phyloP scores from a whole-genome alignment of 2,797 vertebrate species.

The Phoeniculus purpureus region DNA sequence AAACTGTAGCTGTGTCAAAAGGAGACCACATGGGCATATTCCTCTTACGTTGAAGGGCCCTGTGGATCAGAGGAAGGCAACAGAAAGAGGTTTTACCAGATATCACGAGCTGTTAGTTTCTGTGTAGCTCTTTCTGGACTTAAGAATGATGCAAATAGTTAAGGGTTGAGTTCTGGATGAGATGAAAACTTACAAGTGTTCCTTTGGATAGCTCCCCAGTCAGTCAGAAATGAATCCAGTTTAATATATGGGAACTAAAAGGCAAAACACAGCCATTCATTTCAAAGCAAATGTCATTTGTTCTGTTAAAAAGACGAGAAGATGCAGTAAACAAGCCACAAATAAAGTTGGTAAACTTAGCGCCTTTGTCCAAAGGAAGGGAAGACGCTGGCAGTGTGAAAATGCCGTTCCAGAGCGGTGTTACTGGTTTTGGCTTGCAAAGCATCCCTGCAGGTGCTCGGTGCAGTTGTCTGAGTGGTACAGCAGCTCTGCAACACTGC shows the following conservation, averaged over 20 bases:
- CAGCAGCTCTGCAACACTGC: neutral
- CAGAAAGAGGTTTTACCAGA: neutral
- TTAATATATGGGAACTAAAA: neutral
- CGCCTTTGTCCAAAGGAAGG: neutral
- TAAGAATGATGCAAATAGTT: neutral
- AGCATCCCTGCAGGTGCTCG: neutral
- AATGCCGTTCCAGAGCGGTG: neutral
- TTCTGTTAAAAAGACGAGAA: neutral
- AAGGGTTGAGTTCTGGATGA: neutral
- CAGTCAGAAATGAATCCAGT: neutral
- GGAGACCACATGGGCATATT: rapidly evolving
- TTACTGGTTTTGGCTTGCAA: neutral
- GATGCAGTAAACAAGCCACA: neutral
- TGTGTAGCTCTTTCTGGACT: neutral
- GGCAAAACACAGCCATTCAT: neutral
- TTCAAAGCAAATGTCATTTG: neutral
- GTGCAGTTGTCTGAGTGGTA: neutral
- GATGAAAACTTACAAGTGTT: neutral
- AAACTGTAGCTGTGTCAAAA: neutral
- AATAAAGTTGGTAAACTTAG: neutral
- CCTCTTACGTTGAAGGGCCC: neutral
- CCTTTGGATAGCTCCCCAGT: neutral
- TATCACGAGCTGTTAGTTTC: neutral
- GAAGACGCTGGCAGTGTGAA: neutral
- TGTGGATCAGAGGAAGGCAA: neutral